Percentiles rank a stretch among this genome's conserved stretches.
phyloP scores from a whole-genome alignment of 2,797 vertebrate genomes.

The Chlorospingus semifuscus region DNA sequence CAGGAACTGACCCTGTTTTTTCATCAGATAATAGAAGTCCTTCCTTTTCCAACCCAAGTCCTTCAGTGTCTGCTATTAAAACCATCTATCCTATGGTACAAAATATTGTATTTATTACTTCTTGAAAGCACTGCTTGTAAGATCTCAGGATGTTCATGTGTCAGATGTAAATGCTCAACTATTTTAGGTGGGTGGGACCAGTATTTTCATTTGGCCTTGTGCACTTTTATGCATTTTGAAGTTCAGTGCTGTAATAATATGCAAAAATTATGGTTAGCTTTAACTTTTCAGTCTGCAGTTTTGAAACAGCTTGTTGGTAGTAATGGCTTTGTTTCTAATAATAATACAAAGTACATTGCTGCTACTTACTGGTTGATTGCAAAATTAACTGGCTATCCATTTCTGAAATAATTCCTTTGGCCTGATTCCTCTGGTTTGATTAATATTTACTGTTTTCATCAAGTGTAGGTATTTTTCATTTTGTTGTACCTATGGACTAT shows the following conservation, averaged over 20 bases:
- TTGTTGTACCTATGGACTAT: not conserved
- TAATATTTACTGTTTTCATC: conserved; percentile 39
- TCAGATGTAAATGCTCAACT: conserved; percentile 11
- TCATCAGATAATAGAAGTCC: not conserved
- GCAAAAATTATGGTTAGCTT: conserved; percentile 46
- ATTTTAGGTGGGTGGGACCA: conserved; percentile 11
- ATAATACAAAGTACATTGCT: conserved; percentile 29
- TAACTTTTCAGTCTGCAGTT: conserved; percentile 56
- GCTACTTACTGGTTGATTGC: conserved; percentile 41
- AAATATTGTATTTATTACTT: conserved; percentile 14
- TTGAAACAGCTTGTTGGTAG: conserved; percentile 52
- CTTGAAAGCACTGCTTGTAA: conserved; percentile 4
- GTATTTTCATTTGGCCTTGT: conserved; percentile 9
- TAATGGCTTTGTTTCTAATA: conserved; percentile 58
- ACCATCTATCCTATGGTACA: not conserved
- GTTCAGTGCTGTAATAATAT: conserved; percentile 46
- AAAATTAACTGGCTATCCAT: conserved; percentile 42
- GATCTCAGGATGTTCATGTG: conserved; percentile 55
- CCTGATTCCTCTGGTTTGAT: conserved; percentile 11
- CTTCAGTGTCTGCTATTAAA: conserved; percentile 12
- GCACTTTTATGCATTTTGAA: conserved; percentile 34
- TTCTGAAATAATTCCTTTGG: conserved; percentile 42
- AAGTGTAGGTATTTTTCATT: conserved; percentile 15
- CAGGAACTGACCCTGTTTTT: not conserved
- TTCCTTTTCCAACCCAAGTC: not conserved